phyloP scores from a whole-genome alignment of 2,888 invertebrate species.

The Antheraea yamamai region DNA sequence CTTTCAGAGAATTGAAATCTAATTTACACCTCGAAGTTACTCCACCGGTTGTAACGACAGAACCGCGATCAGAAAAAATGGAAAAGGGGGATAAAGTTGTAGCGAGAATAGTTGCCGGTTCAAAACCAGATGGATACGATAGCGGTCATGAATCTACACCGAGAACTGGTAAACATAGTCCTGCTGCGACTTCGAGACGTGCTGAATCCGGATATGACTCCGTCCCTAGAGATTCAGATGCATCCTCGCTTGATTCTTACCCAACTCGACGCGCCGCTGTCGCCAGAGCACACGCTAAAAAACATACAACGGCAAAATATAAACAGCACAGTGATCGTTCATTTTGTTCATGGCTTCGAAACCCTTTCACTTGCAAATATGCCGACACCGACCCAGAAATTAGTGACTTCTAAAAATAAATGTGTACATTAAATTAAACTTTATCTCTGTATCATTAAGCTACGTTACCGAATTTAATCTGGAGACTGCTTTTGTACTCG shows the following conservation, averaged over 20 bases:
- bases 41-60: slow-evolving; percentile 81
- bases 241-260: slow-evolving; percentile 91
- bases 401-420: slow-evolving; percentile 80
- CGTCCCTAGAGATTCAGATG: slow-evolving; percentile 93
- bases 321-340: slow-evolving; percentile 88
- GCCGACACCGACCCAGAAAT: slow-evolving; percentile 87
- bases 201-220: slow-evolving; percentile 96
- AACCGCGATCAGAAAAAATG: slow-evolving; percentile 83
- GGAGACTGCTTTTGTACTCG: slow-evolving; percentile 83
- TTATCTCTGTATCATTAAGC: slow-evolving; percentile 71
- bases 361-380: slow-evolving; percentile 89
- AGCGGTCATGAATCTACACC: slow-evolving; percentile 93
- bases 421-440: slow-evolving; percentile 36
- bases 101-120: slow-evolving; percentile 84
- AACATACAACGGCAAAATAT: slow-evolving; percentile 83
- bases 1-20: slow-evolving; percentile 82
- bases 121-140: slow-evolving; percentile 89
- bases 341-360: slow-evolving; percentile 88
- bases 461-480: slow-evolving; percentile 83
- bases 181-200: slow-evolving; percentile 88
- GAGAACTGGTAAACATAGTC: slow-evolving; percentile 90
- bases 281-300: slow-evolving; percentile 75
- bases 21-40: slow-evolving; percentile 75
- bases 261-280: slow-evolving; percentile 76
- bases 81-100: slow-evolving; percentile 84